Percentiles rank a stretch among this genome's conserved stretches.
Conservation (phyloP, 2,113 vertebrate species). For the Marmota flaviventris region DNA sequence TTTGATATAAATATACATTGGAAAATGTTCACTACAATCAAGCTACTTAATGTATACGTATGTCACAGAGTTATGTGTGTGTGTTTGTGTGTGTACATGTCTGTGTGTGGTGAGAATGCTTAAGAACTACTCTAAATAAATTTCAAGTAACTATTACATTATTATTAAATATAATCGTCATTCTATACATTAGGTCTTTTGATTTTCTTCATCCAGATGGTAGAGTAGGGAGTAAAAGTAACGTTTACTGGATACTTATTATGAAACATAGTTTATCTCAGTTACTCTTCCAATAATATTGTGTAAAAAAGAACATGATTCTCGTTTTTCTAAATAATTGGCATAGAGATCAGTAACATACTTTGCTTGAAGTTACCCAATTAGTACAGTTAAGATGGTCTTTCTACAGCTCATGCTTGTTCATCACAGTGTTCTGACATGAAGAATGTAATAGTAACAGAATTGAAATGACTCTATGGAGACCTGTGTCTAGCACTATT, state of each 20-base stretch:
- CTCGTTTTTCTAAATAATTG: slow-evolving; percentile 4
- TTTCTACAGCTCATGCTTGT: neutral
- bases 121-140: neutral
- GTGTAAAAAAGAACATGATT: neutral
- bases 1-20: neutral
- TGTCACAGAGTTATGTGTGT: neutral
- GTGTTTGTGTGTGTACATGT: neutral
- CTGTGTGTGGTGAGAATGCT: neutral
- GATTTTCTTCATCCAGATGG: neutral
- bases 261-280: neutral
- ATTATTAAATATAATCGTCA: neutral
- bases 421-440: neutral
- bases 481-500: neutral
- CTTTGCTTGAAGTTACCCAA: neutral
- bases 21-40: neutral
- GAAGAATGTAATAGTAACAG: neutral
- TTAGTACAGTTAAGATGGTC: neutral
- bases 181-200: neutral
- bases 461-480: neutral
- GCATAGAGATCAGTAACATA: neutral
- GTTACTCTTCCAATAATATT: neutral
- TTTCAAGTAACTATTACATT: neutral
- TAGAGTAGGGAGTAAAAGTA: neutral
- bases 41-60: neutral
- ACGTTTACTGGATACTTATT: neutral